A percentile compares a stretch with the other conserved stretches of the same genome.
phyloP scores from a whole-genome alignment of 1,140 invertebrate genomes.

The Calephelis nemesis region DNA sequence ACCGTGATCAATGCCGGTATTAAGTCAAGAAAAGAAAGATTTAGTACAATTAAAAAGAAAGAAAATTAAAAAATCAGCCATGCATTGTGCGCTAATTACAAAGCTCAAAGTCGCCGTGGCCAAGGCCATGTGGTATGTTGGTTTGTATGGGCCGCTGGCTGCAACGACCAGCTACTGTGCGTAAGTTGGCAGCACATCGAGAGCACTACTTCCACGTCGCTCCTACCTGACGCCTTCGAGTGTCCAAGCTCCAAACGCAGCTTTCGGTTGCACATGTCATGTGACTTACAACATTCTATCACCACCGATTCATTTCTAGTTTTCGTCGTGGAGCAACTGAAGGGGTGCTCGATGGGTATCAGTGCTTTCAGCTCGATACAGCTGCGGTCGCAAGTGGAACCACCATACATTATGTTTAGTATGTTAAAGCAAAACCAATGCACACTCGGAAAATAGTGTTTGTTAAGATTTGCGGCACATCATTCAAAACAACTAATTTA shows the following conservation, averaged over 20 bases:
- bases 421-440: conserved; percentile 75
- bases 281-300: conserved; percentile 71
- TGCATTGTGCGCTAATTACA: conserved; percentile 56
- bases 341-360: conserved; percentile 75
- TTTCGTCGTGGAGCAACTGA: conserved; percentile 72
- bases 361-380: conserved; percentile 70
- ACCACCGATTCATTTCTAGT: conserved; percentile 71
- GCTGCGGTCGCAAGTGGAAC: conserved; percentile 71
- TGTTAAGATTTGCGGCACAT: conserved; percentile 68
- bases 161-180: conserved; percentile 49
- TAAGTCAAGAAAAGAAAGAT: conserved; percentile 44
- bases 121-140: background rate
- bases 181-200: conserved; percentile 52
- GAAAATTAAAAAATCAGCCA: conserved; percentile 52
- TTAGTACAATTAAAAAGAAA: conserved; percentile 65
- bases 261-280: conserved; percentile 79
- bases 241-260: conserved; percentile 70
- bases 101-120: conserved; percentile 38
- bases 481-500: conserved; percentile 68
- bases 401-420: conserved; percentile 75
- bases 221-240: conserved; percentile 77
- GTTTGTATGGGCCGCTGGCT: conserved; percentile 30
- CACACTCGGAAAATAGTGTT: conserved; percentile 73
- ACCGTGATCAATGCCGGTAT: conserved; percentile 70
- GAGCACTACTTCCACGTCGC: conserved; percentile 49